Percentiles rank a stretch among this genome's conserved stretches.
Conservation (phyloP, 2,797 vertebrate species). For the Scleropages formosus region DNA sequence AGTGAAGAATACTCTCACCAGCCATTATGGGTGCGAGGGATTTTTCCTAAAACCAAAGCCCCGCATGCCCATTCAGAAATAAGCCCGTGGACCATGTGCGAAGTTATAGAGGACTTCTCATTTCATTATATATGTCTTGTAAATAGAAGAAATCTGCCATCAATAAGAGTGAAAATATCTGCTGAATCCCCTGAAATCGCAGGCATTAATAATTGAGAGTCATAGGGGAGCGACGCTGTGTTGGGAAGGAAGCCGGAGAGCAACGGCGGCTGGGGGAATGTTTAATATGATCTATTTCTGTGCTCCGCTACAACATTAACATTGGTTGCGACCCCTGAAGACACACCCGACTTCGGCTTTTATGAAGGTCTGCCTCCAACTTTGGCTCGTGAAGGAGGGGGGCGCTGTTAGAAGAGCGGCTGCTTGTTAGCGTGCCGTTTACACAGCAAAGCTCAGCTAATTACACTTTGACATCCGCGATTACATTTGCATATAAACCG, state of each 20-base stretch:
- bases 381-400: slow-evolving; percentile 18
- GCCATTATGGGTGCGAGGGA: slow-evolving; percentile 50
- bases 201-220: slow-evolving; percentile 87
- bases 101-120: slow-evolving; percentile 70
- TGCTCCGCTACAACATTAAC: slow-evolving; percentile 50
- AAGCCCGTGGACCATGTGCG: slow-evolving; percentile 68
- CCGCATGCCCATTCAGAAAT: slow-evolving; percentile 67
- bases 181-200: slow-evolving; percentile 80
- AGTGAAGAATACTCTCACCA: background rate
- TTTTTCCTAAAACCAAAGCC: slow-evolving; percentile 64
- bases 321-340: slow-evolving; percentile 48
- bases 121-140: slow-evolving; percentile 73
- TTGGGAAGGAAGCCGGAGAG: slow-evolving; percentile 78
- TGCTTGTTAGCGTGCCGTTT: slow-evolving; percentile 37
- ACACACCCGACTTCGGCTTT: slow-evolving; percentile 20
- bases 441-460: slow-evolving; percentile 54
- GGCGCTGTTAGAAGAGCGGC: background rate
- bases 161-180: slow-evolving; percentile 80
- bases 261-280: slow-evolving; percentile 71
- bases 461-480: slow-evolving; percentile 57
- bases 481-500: slow-evolving; percentile 40
- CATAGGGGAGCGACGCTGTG: slow-evolving; percentile 79
- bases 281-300: slow-evolving; percentile 75
- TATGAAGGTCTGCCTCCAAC: slow-evolving; percentile 25
- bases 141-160: slow-evolving; percentile 85